Evolutionary conservation across 2,797 vertebrate species (phyloP).

Genomic region (Pelobates cultripes): DNA sequence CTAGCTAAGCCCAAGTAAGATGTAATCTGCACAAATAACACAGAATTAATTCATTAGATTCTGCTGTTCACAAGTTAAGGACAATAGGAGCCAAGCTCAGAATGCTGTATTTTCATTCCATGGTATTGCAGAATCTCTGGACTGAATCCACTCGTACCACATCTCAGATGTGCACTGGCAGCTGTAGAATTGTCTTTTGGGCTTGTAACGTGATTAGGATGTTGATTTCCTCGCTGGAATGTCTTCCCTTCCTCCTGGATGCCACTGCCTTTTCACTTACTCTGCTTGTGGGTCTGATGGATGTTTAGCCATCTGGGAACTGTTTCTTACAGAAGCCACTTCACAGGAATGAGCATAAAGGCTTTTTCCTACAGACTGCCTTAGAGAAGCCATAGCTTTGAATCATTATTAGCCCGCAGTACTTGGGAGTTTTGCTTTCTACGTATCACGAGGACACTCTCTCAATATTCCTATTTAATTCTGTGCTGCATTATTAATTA

Average conservation of each 20-base stretch:
- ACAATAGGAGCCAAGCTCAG: no score
- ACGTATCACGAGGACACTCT: not conserved
- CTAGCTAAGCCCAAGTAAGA: no score
- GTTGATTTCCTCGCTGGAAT: conserved; percentile 22
- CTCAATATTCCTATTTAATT: conserved; percentile 17
- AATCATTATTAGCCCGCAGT: conserved; percentile 25
- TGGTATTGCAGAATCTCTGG: not conserved
- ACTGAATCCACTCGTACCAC: not conserved
- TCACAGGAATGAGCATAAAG: conserved; percentile 42
- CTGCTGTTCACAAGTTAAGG: no score
- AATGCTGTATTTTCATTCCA: no score
- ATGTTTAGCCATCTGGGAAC: conserved; percentile 48
- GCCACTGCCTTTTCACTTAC: conserved; percentile 40
- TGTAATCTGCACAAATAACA: no score
- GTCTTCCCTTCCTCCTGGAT: conserved; percentile 22
- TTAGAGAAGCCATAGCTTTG: conserved; percentile 23
- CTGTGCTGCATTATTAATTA: conserved; percentile 39
- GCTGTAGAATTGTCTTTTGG: conserved; percentile 42
- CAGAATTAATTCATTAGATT: no score
- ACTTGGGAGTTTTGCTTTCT: conserved; percentile 8
- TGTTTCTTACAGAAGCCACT: conserved; percentile 45
- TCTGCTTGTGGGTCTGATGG: conserved; percentile 41
- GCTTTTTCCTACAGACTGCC: conserved; percentile 6
- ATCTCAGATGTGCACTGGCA: conserved; percentile 29
- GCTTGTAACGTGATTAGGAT: conserved; percentile 34